Evolutionary conservation across 2,888 invertebrate genomes (phyloP), one percentile per base, ranked within the genome.

Genomic region (Melitaea athalia): DNA sequence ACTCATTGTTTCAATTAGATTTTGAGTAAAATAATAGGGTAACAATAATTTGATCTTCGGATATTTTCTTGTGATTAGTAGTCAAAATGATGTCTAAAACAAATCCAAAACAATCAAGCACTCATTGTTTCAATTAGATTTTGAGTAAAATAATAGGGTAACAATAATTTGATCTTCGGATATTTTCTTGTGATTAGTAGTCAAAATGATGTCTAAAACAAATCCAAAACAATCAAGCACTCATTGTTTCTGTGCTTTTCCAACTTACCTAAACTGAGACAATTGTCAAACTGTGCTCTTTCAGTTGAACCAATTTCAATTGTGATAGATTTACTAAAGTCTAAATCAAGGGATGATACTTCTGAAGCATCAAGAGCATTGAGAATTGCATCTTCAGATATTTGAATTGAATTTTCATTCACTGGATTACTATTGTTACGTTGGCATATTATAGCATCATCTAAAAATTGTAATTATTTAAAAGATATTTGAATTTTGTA

Each of bases 241-340:
- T 38, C 38, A 38, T 8, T 38, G 38, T 5, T 7, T 7, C 38
- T 38, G 38, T 38, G 4, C 38, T 38, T 38, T 14, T 50, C 14
- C 14, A 50, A 33, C 67, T 72, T 72, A 91, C 92, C 90, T 76
- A 91, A 79, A 72, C 86, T 81, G 67, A 91, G 84, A 75, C 86
- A 89, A 67, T 80, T 86, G 70, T 91, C 91, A 75, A 88, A 89
- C 33, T 85, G 85, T 38, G 87, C 86, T 67, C 85, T 84, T 64
- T 92, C 92, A 3, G 83, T 79, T 0, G 85, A 86, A 12, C 92
- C 92, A 62, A 92, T 89, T 72, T 92, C 92, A 65, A 92, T 87
- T 38, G 89, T 88, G 42, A 92, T 84, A 0, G 89, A 86, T 31
- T 84, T 78, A 12, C 88, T 91, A 63, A 83, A 89, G 68, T 92